Conservation (phyloP, 2,113 vertebrate genomes). For the Seriola quinqueradiata region DNA sequence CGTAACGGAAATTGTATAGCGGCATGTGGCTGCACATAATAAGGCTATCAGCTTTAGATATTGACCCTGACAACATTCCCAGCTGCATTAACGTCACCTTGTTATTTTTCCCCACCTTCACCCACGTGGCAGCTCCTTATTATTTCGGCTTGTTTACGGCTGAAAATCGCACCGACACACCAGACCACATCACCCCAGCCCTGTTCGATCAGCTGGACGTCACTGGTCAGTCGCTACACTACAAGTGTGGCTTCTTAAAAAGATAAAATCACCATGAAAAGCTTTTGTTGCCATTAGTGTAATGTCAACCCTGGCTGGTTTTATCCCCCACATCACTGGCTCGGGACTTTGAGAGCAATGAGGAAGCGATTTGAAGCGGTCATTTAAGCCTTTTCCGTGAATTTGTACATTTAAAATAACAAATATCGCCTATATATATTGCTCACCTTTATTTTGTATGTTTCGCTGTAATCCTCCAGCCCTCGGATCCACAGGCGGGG, state of each 20-base stretch:
- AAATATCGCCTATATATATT: not conserved
- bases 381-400: not conserved
- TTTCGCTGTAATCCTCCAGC: not conserved
- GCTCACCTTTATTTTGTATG: conserved; percentile 25
- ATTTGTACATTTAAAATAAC: no score
- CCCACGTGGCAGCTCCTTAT: conserved; percentile 31
- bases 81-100: not conserved
- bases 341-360: not conserved
- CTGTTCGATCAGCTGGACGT: no score
- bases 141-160: conserved; percentile 1
- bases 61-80: not conserved
- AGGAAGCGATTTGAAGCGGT: not conserved
- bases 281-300: not conserved
- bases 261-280: not conserved
- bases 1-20: not conserved
- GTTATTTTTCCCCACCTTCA: not conserved
- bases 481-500: not conserved
- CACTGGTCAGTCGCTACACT: no score
- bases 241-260: not conserved
- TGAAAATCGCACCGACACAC: not conserved
- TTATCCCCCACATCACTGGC: not conserved
- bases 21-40: not conserved
- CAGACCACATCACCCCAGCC: not conserved
- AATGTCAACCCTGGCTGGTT: not conserved
- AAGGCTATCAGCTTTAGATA: not conserved